phyloP scores from a whole-genome alignment of 2,113 vertebrate genomes.

The Peromyscus leucopus region DNA sequence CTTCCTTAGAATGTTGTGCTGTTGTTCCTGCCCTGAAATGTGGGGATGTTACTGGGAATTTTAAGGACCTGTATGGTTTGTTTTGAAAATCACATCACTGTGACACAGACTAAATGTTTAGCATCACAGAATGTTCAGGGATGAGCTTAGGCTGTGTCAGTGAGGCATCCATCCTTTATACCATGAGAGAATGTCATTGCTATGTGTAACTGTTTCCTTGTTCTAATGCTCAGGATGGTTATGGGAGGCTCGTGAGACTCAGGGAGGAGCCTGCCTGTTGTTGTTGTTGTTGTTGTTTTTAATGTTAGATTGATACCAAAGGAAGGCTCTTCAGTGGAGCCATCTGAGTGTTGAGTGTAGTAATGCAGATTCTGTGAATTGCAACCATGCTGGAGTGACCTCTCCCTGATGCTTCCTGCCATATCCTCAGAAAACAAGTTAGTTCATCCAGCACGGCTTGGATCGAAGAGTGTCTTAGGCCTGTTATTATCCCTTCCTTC shows the following conservation, averaged over 20 bases:
- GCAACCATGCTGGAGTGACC: background rate
- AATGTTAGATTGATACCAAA: background rate
- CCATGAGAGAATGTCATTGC: too few species aligned
- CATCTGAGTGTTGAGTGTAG: background rate
- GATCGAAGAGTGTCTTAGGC: background rate
- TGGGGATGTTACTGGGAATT: background rate
- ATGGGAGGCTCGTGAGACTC: background rate
- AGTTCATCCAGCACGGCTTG: background rate
- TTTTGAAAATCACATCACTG: background rate
- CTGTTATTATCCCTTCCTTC: background rate
- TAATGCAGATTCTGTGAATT: background rate
- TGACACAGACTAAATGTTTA: background rate
- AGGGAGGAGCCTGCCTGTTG: background rate
- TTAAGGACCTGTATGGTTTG: background rate
- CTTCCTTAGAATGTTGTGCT: background rate
- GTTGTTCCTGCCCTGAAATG: background rate
- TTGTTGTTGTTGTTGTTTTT: background rate
- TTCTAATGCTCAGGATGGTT: background rate
- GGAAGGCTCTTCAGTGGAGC: background rate
- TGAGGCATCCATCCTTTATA: too few species aligned
- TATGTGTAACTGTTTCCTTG: background rate
- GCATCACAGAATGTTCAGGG: background rate
- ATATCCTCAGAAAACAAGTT: background rate
- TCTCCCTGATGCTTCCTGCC: background rate
- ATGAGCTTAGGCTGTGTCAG: background rate